Evolutionary conservation across 92 coral and sea anemone species (phyloP).

Genomic region (Epizoanthus rinbou): DNA sequence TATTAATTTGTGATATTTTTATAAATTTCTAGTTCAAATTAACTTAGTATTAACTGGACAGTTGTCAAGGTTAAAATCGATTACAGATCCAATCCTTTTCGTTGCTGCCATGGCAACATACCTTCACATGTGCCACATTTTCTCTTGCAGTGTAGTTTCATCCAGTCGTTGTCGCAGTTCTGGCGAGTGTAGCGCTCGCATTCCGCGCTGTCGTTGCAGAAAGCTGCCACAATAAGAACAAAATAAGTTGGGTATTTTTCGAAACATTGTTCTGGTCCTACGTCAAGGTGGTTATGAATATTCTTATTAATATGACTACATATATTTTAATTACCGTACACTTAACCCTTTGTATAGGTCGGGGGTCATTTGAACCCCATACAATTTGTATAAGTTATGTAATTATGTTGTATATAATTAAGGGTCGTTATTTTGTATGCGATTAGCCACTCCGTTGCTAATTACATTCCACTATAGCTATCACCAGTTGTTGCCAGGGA

Average conservation of each 20-base stretch:
- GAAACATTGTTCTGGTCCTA: neutral
- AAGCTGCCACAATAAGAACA: constrained; percentile 55
- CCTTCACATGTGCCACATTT: constrained; percentile 94
- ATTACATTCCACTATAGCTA: neutral
- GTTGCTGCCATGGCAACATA: constrained; percentile 17
- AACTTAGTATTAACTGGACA: too few species aligned
- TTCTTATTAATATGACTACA: too few species aligned
- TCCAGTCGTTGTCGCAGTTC: constrained; percentile 88
- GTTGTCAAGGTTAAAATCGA: too few species aligned
- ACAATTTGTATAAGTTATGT: too few species aligned
- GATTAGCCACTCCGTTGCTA: neutral
- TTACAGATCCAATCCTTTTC: too few species aligned
- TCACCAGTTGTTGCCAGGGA: too few species aligned
- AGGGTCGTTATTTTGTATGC: too few species aligned
- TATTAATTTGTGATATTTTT: too few species aligned
- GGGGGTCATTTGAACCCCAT: neutral
- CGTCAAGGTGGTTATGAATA: neutral
- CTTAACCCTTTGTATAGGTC: neutral
- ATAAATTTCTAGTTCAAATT: too few species aligned
- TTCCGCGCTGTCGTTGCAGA: constrained; percentile 78
- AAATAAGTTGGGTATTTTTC: neutral
- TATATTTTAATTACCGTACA: neutral
- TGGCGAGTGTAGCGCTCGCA: constrained; percentile 71
- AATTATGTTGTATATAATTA: too few species aligned
- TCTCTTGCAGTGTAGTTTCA: constrained; percentile 88